A percentile compares a stretch with the other conserved stretches of the same genome.
Conservation (phyloP, 2,888 invertebrate genomes). For the Hedya salicella region DNA sequence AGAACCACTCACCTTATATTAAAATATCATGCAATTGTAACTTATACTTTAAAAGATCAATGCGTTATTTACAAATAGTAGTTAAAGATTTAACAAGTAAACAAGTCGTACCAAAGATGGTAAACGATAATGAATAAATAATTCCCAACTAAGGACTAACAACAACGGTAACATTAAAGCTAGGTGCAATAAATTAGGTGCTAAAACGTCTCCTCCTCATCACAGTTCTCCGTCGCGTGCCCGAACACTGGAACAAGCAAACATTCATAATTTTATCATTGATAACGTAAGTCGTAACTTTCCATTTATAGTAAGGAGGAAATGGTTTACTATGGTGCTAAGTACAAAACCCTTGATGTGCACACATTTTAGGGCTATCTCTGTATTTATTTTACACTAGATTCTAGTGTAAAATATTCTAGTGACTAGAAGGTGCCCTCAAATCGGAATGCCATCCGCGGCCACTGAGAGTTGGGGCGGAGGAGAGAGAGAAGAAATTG, state of each 20-base stretch:
- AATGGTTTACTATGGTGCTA: too few relatives aligned
- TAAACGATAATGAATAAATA: slow-evolving; percentile 76
- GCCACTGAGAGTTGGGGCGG: too few relatives aligned
- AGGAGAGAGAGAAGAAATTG: too few relatives aligned
- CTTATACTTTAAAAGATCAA: slow-evolving; percentile 65
- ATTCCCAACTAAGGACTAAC: slow-evolving; percentile 74
- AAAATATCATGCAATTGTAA: slow-evolving; percentile 69
- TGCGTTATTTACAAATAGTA: slow-evolving; percentile 76
- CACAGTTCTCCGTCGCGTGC: slow-evolving; percentile 93
- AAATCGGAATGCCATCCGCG: too few relatives aligned
- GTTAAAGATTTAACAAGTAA: slow-evolving; percentile 63
- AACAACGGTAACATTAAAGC: slow-evolving; percentile 80
- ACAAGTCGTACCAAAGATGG: slow-evolving; percentile 69
- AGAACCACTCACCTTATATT: slow-evolving; percentile 66
- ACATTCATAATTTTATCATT: neutral
- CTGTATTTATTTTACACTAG: too few relatives aligned
- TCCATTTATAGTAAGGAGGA: too few relatives aligned
- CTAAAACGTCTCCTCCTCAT: slow-evolving; percentile 93
- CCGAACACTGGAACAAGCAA: slow-evolving; percentile 91
- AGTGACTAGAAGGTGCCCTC: too few relatives aligned
- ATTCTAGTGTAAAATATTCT: too few relatives aligned
- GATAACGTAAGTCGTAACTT: too few relatives aligned
- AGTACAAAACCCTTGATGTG: too few relatives aligned
- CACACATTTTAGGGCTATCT: too few relatives aligned
- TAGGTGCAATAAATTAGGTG: slow-evolving; percentile 65